Conservation (phyloP, 2,113 vertebrate species). For the Canis aureus region DNA sequence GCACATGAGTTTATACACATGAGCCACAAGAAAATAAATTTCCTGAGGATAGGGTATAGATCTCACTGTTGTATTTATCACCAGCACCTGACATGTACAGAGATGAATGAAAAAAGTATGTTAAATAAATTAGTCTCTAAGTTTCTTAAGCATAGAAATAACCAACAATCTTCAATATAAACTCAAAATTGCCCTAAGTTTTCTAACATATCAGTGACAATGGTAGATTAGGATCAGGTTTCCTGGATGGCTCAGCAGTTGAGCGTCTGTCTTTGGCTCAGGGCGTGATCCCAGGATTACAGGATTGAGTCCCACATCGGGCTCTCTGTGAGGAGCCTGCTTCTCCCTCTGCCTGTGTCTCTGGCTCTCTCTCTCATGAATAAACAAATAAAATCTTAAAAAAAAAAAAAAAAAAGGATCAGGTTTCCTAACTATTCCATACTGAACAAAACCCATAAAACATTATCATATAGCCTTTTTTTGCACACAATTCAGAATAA, state of each 20-base stretch:
- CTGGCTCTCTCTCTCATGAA: too few relatives aligned
- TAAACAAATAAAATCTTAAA: too few relatives aligned
- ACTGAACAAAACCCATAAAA: background rate
- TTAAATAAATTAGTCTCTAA: slow-evolving; percentile 16
- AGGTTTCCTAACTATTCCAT: background rate
- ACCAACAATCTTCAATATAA: background rate
- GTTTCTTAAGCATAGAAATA: background rate
- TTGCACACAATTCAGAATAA: slow-evolving; percentile 29
- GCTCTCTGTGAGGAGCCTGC: too few relatives aligned
- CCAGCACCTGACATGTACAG: background rate
- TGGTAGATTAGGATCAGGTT: background rate
- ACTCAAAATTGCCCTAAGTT: background rate
- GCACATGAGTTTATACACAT: background rate
- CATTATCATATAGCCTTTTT: background rate
- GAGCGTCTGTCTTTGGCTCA: too few relatives aligned
- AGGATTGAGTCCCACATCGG: too few relatives aligned
- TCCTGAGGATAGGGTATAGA: background rate
- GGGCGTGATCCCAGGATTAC: too few relatives aligned
- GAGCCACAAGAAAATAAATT: background rate
- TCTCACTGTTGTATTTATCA: background rate
- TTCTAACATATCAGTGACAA: slow-evolving; percentile 55
- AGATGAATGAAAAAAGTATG: background rate
- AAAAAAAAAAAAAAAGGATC: background rate
- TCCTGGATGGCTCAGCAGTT: background rate
- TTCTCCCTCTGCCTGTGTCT: too few relatives aligned